phyloP scores from a whole-genome alignment of 2,888 invertebrate species.

The Nemoura dubitans region DNA sequence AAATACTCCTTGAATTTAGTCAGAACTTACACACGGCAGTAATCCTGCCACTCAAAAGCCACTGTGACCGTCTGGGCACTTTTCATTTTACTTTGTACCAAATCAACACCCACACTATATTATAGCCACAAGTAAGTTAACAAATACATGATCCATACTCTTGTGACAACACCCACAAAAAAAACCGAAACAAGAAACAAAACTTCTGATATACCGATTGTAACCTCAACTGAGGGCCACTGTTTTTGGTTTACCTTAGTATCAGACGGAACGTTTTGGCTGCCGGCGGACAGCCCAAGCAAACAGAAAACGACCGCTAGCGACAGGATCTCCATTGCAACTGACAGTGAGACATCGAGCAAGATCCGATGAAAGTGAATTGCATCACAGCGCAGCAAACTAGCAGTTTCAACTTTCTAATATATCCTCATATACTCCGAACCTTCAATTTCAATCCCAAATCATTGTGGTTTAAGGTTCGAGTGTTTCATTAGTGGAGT shows the following conservation, averaged over 20 bases:
- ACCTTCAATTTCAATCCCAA: background rate
- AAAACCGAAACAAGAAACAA: too few species aligned
- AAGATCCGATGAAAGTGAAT: background rate
- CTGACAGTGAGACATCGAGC: background rate
- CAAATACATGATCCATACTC: too few species aligned
- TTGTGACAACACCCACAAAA: too few species aligned
- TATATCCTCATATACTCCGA: background rate
- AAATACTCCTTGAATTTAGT: too few species aligned
- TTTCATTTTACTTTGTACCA: too few species aligned
- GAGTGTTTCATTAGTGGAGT: background rate
- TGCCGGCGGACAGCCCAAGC: background rate
- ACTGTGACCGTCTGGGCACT: too few species aligned
- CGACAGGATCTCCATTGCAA: background rate
- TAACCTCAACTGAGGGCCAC: too few species aligned
- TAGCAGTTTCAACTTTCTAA: slow-evolving; percentile 19
- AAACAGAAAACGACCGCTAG: background rate
- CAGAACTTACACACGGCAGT: too few species aligned
- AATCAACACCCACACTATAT: too few species aligned
- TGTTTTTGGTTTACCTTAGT: background rate
- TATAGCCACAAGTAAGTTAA: too few species aligned
- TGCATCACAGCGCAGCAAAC: background rate
- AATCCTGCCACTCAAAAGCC: too few species aligned
- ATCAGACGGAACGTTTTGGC: background rate
- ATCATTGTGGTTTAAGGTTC: background rate
- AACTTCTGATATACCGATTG: too few species aligned